phyloP scores from a whole-genome alignment of 2,797 vertebrate genomes.

The Buceros bicornis region DNA sequence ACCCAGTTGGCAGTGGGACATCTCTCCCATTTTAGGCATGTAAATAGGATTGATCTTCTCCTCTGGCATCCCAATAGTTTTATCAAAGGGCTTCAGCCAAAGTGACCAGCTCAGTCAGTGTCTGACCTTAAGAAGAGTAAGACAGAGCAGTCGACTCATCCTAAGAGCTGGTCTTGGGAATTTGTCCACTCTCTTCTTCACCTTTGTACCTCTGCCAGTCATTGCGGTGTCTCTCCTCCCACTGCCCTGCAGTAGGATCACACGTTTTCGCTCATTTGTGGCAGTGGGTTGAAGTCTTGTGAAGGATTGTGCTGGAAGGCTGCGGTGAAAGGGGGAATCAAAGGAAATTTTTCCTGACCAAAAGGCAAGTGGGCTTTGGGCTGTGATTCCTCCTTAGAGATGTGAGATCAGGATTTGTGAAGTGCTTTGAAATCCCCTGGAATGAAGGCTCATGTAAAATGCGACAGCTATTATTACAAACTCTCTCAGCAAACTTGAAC shows the following conservation, averaged over 20 bases:
- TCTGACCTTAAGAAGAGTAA: not conserved
- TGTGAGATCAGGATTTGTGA: not conserved
- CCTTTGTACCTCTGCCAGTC: not conserved
- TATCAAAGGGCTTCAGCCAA: not conserved
- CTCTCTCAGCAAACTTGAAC: conserved; percentile 38
- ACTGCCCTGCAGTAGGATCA: not conserved
- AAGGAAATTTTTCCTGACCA: not conserved
- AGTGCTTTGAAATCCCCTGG: conserved; percentile 1
- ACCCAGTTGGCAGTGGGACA: not conserved
- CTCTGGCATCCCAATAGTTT: not conserved
- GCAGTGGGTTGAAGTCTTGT: not conserved
- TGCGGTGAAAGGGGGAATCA: not conserved
- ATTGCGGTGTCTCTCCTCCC: accelerated
- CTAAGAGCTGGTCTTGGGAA: not conserved
- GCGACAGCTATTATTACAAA: conserved; percentile 37
- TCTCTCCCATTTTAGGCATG: not conserved
- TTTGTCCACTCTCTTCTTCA: not conserved
- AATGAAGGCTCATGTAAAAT: conserved; percentile 4
- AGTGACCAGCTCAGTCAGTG: not conserved
- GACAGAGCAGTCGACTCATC: not conserved
- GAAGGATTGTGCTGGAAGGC: not conserved
- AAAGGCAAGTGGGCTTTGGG: not conserved
- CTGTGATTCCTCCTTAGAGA: not conserved
- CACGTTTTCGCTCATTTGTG: accelerated
- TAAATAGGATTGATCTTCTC: no score